phyloP scores from a whole-genome alignment of 2,888 invertebrate genomes.

The Andrena haemorrhoa region DNA sequence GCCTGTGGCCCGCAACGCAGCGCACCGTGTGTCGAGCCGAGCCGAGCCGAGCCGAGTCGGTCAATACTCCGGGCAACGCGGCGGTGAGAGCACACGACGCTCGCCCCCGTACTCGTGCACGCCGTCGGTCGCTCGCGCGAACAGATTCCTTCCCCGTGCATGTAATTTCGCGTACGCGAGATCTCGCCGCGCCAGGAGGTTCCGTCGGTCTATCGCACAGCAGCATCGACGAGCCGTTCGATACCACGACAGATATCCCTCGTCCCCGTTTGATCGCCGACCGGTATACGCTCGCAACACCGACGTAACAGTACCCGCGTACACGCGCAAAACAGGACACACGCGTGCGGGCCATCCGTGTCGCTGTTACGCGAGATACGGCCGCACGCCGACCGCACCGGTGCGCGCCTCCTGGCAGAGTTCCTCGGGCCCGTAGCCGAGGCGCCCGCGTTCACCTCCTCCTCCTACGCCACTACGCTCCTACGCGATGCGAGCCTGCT shows the following conservation, averaged over 20 bases:
- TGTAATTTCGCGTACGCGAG: constrained; percentile 11
- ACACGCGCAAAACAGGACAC: constrained; percentile 13
- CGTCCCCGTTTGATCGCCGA: constrained; percentile 10
- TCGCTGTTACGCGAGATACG: constrained; percentile 5
- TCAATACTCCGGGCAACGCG: constrained; percentile 83
- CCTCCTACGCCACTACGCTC: background rate
- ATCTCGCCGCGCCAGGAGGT: background rate
- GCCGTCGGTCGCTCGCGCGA: constrained; percentile 61
- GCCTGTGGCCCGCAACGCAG: constrained; percentile 42
- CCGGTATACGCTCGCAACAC: constrained; percentile 23
- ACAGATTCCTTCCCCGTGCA: constrained; percentile 40
- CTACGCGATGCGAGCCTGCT: constrained; percentile 53
- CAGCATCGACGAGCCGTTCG: background rate
- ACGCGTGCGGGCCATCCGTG: constrained; percentile 26
- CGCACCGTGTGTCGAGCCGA: constrained; percentile 68
- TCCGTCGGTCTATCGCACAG: background rate
- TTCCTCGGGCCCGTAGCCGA: constrained; percentile 1
- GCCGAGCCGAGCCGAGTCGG: constrained; percentile 79
- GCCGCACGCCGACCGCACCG: background rate
- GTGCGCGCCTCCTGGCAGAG: background rate
- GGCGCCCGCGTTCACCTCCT: constrained; percentile 4
- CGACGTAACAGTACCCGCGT: constrained; percentile 18
- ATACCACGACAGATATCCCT: background rate
- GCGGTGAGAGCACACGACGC: constrained; percentile 75
- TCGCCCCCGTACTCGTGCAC: constrained; percentile 68